phyloP scores from a whole-genome alignment of 35 echinoderm and acorn worm species.

The Nesometra sesokonis region DNA sequence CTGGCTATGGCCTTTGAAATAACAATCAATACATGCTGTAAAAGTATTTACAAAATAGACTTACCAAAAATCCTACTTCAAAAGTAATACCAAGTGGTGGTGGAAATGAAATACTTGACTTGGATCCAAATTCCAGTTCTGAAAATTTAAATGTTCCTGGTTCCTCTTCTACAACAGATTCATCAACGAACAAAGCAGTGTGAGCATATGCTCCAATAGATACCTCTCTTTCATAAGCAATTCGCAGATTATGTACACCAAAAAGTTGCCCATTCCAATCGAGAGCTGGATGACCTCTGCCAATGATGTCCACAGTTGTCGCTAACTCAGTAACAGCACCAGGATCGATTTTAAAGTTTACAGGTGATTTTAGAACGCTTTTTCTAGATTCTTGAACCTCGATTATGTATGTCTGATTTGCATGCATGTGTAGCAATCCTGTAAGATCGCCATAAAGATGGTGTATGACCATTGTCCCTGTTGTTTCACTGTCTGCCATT shows the following conservation, averaged over 20 bases:
- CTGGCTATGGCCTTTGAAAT: too few relatives aligned
- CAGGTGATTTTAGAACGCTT: slow-evolving; percentile 55
- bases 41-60: not conserved
- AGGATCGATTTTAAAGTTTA: slow-evolving; percentile 66
- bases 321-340: slow-evolving; percentile 56
- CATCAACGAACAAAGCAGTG: slow-evolving; percentile 55
- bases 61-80: slow-evolving; percentile 69
- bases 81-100: slow-evolving; percentile 71
- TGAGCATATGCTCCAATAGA: slow-evolving; percentile 51
- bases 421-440: slow-evolving; percentile 65
- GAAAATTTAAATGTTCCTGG: slow-evolving; percentile 87
- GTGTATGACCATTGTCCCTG: slow-evolving; percentile 21
- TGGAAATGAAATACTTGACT: slow-evolving; percentile 57
- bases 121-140: slow-evolving; percentile 69
- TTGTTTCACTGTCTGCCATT: slow-evolving; percentile 11
- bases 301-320: slow-evolving; percentile 70
- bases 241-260: slow-evolving; percentile 58
- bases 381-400: slow-evolving; percentile 50
- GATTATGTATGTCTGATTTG: slow-evolving; percentile 46
- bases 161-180: slow-evolving; percentile 44
- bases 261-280: slow-evolving; percentile 68
- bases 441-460: slow-evolving; percentile 54
- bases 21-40: too few relatives aligned
- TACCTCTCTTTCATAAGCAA: slow-evolving; percentile 40
- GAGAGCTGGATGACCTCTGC: slow-evolving; percentile 51